Conservation (phyloP, 35 echinoderm and acorn worm species). For the Strongylocentrotus purpuratus region DNA sequence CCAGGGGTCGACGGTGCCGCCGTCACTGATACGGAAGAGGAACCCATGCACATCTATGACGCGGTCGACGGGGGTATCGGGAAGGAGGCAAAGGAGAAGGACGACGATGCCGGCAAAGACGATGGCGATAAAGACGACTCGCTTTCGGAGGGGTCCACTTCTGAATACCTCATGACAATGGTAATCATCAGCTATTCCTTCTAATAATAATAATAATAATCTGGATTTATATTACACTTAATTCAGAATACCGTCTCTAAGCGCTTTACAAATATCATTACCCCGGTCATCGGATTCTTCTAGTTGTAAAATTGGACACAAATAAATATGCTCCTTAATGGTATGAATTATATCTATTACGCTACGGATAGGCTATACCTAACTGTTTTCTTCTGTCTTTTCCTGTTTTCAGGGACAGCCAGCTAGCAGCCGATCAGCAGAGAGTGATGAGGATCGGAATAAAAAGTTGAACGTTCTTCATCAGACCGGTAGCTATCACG, state of each 20-base stretch:
- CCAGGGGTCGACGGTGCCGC: not conserved
- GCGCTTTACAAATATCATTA: no score
- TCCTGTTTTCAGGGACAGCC: not conserved
- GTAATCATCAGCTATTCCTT: not conserved
- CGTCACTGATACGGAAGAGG: not conserved
- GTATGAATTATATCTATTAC: no score
- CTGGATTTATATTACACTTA: no score
- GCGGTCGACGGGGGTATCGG: not conserved
- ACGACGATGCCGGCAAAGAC: not conserved
- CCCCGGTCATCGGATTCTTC: no score
- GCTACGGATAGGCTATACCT: no score
- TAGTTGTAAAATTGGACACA: no score
- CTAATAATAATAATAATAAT: no score
- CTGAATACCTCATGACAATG: not conserved
- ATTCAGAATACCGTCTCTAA: no score
- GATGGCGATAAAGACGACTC: not conserved
- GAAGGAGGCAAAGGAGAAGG: not conserved
- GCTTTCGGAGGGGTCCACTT: not conserved
- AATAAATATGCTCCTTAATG: no score
- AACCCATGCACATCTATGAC: not conserved
- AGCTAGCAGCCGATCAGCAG: not conserved
- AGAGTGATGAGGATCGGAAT: constrained; percentile 10
- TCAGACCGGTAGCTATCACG: not conserved
- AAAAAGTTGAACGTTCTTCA: not conserved
- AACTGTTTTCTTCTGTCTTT: not conserved